Base-by-base conservation (phyloP, 2,888 invertebrate genomes). In the Margaritifera margaritifera region DNA sequence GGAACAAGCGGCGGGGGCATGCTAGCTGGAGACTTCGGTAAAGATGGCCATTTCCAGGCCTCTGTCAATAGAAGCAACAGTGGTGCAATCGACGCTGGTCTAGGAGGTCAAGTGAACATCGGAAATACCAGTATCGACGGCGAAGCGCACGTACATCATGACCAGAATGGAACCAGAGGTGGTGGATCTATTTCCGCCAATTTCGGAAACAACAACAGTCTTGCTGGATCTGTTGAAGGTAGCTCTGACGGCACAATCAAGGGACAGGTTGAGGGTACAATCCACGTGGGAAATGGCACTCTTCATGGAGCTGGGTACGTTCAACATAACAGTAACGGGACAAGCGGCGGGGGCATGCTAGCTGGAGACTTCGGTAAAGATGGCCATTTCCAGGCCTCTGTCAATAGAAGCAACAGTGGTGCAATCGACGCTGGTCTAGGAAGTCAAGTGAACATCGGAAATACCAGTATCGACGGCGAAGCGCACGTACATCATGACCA, bases 321-420 rank as follows among this genome's bases (percentile, higher is more conserved):
- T 6, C 59, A 59, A 20, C 59, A 59, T 59, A 25, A 59, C 59
- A 27, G 31, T 6, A 27, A 59, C 31, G 59, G 59, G n/a, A 59
- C 59, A 11, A 59, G 59, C 31, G 18, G 25, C 6, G 59, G 59
- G 20, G 31, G 59, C 6, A 59, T 24, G 6, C 20, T 31, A 59
- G 20, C 6, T 59, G 15, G 31, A 59, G 24, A 56, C 56, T n/a
- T n/a, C n/a, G n/a, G n/a, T n/a, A n/a, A n/a, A n/a, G n/a, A n/a
- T n/a, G n/a, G n/a, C n/a, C n/a, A 56, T 6, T 22, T 56, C 8
- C 22, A n/a, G n/a, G 56, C 11, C 8, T 56, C 56, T 6, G 11
- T 56, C n/a, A 20, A 56, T 56, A 24, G 22, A 56, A 22, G 22
- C 8, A 22, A n/a, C 24, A 24, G 24, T 56, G 56, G 56, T 22